Evolutionary conservation across 1,140 invertebrate species (phyloP).

Genomic region (Drosophila tsacasi): DNA sequence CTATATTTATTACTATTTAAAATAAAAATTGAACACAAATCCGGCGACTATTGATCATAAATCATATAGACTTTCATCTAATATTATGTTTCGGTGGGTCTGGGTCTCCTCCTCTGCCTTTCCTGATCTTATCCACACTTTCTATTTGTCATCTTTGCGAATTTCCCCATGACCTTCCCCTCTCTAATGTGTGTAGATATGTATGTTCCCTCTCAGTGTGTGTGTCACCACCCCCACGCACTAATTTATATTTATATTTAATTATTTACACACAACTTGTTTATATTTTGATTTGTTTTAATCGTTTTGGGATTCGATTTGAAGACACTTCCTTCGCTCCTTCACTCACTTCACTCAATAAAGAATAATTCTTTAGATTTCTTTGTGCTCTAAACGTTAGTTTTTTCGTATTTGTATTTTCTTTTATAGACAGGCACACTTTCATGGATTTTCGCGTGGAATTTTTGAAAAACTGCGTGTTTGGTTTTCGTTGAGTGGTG

Average conservation of each 20-base stretch:
- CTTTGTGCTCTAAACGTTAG: conserved; percentile 2
- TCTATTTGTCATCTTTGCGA: conserved; percentile 27
- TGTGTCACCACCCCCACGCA: conserved; percentile 22
- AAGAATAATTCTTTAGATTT: conserved; percentile 14
- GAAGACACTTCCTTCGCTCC: conserved; percentile 10
- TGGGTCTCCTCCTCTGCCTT: conserved; percentile 1
- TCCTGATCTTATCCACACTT: conserved; percentile 15
- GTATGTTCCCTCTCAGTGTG: neutral
- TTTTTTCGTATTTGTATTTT: conserved; percentile 30
- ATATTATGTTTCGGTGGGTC: neutral
- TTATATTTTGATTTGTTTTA: conserved; percentile 49
- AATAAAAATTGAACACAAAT: neutral
- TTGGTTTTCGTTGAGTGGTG: conserved; percentile 20
- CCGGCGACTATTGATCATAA: neutral
- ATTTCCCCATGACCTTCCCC: conserved; percentile 34
- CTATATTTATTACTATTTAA: neutral
- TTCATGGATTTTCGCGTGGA: conserved; percentile 26
- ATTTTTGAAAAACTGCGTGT: conserved; percentile 33
- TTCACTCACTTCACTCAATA: conserved; percentile 36
- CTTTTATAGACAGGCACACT: conserved; percentile 24
- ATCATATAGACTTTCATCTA: neutral
- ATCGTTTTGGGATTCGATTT: conserved; percentile 24
- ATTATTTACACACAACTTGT: conserved; percentile 29
- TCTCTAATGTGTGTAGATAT: neutral
- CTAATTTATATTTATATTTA: conserved; percentile 12